phyloP scores from a whole-genome alignment of 30 jellyfish, hydroid and myxozoan species.

The Catostylus mosaicus region DNA sequence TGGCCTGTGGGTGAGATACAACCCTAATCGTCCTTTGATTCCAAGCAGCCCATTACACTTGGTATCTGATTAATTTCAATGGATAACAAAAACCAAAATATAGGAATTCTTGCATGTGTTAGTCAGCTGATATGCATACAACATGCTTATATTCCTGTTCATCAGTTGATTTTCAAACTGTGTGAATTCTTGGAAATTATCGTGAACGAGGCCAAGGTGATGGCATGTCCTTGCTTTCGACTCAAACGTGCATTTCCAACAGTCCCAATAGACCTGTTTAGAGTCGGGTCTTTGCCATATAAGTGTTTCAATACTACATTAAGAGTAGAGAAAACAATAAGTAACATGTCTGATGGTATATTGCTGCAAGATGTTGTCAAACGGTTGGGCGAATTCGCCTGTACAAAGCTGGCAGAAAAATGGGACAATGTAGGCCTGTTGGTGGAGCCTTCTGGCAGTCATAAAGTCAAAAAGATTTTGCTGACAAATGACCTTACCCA shows the following conservation, averaged over 20 bases:
- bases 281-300: not conserved
- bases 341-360: not conserved
- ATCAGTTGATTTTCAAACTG: too few species aligned
- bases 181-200: not conserved
- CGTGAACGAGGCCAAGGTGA: not conserved
- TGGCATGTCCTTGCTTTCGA: not conserved
- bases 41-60: too few species aligned
- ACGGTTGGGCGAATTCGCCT: conserved; percentile 67
- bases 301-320: not conserved
- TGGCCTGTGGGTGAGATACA: too few species aligned
- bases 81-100: too few species aligned
- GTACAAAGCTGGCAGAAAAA: conserved; percentile 80
- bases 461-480: conserved; percentile 58
- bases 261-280: not conserved
- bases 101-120: too few species aligned
- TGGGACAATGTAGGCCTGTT: conserved; percentile 99
- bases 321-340: not conserved
- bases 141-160: too few species aligned
- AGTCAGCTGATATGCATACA: too few species aligned
- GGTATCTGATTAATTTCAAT: too few species aligned
- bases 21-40: too few species aligned
- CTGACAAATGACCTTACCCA: conserved; percentile 94
- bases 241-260: not conserved
- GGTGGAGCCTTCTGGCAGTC: conserved; percentile 89
- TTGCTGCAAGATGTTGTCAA: conserved; percentile 67